Base-by-base conservation (phyloP, 2,888 invertebrate species). In the Heteropelma amictum region DNA sequence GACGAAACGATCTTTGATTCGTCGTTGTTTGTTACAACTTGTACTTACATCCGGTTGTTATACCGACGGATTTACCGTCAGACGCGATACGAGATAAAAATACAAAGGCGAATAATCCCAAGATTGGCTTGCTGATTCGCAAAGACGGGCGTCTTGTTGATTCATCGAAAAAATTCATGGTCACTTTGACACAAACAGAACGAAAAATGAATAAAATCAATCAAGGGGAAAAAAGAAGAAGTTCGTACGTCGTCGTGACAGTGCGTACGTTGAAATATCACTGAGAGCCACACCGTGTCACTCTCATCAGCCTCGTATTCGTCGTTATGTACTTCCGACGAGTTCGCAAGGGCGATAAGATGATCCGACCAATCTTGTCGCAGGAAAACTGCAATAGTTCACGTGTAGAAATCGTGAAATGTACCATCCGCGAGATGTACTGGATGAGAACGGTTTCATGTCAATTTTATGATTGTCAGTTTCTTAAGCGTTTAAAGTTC, bases 341-440 rank as follows among this genome's bases (percentile, higher is more conserved):
- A 51, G 60, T 19, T 21, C 23, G n/a, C 54, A 54, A 49, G 60
- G 40, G 14, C 12, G 42, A 51, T 30, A 58, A 38, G 68, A 58
- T 28, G 26, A 38, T 49, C 42, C 35, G 28, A 63, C 49, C 68
- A 73, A 73, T 63, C 51, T 64, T 45, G 68, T 68, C 68, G 63
- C 30, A 63, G 56, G 68, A 68, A 73, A 68, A 68, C 61, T 47
- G 35, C 58, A 68, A 73, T 68, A 68, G 49, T 56, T 23, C 61
- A 67, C 73, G 56, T 54, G 61, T 68, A 58, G 68, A 51, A 68
- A 30, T 56, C 63, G 35, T 54, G 56, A 73, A 72, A n/a, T n/a
- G 61, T 68, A 68, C 49, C 45, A 58, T 72, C 47, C n/a, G n/a
- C n/a, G n/a, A n/a, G n/a, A n/a, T n/a, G n/a, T n/a, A n/a, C n/a